Evolutionary conservation across 2,888 invertebrate species (phyloP).

Genomic region (Synergus gifuensis): DNA sequence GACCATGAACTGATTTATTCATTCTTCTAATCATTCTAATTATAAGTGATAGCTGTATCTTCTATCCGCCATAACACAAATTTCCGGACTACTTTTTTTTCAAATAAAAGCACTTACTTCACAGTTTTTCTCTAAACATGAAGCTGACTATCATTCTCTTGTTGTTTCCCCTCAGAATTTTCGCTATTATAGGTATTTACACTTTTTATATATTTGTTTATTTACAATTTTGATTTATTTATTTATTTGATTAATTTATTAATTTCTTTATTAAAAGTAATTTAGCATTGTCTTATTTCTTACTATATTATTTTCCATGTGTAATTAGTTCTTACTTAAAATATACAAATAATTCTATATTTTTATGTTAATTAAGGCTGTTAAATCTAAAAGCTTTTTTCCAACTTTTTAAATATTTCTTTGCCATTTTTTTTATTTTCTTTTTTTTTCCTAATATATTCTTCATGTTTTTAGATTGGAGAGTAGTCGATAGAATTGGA

Average conservation of each 20-base stretch:
- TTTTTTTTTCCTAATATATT: too few relatives aligned
- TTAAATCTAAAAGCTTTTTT: not conserved
- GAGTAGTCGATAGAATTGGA: too few relatives aligned
- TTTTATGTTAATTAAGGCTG: not conserved
- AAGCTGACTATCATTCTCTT: not conserved
- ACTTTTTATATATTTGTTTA: too few relatives aligned
- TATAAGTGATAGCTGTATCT: conserved; percentile 23
- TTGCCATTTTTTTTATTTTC: too few relatives aligned
- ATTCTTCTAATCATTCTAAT: conserved; percentile 1
- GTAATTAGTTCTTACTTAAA: too few relatives aligned
- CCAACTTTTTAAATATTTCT: not conserved
- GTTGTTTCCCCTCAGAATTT: not conserved
- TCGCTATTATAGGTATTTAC: not conserved
- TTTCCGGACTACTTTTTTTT: conserved; percentile 18
- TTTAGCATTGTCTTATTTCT: too few relatives aligned
- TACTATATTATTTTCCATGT: too few relatives aligned
- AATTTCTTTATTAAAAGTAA: too few relatives aligned
- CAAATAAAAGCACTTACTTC: not conserved
- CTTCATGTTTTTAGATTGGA: too few relatives aligned
- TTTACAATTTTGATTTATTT: too few relatives aligned
- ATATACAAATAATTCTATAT: too few relatives aligned
- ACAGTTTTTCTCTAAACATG: conserved; percentile 25
- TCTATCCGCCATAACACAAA: conserved; percentile 3
- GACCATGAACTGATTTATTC: conserved; percentile 6
- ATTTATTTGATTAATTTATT: too few relatives aligned